Percentiles rank a stretch among this genome's conserved stretches.
These are phyloP conservation scores for Catalaphyllia jardinei DNA, from an alignment of 64 coral and sea anemone genomes.

Conservation along the genomic window DNA sequence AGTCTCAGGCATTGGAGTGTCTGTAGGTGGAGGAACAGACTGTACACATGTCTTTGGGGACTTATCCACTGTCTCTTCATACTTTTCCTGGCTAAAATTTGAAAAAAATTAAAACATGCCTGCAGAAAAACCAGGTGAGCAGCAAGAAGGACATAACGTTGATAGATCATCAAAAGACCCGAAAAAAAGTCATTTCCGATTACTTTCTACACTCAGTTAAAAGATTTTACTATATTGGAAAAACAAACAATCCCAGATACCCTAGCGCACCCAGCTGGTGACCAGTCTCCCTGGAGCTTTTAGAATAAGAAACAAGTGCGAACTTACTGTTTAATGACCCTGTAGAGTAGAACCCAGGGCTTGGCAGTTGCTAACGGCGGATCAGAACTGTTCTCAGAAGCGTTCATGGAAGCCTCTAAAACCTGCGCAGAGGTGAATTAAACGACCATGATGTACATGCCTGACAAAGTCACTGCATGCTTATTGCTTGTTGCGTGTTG, in stretches of 20 bases:
- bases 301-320: not conserved
- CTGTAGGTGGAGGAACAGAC: conserved; percentile 20
- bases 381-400: conserved; percentile 82
- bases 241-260: too few relatives aligned
- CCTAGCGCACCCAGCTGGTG: too few relatives aligned
- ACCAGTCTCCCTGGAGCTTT: not conserved
- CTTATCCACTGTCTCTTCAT: conserved; percentile 50
- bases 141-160: not conserved
- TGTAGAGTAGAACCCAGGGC: conserved; percentile 94
- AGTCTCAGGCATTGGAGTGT: conserved; percentile 47
- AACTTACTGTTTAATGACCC: conserved; percentile 83
- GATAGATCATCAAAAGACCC: too few relatives aligned
- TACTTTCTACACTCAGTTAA: too few relatives aligned
- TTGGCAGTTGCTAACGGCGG: conserved; percentile 90
- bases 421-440: conserved; percentile 45
- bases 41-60: conserved; percentile 41
- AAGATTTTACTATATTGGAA: too few relatives aligned
- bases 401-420: conserved; percentile 93
- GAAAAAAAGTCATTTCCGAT: too few relatives aligned
- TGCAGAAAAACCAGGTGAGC: not conserved
- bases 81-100: conserved; percentile 64
- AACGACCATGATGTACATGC: not conserved
- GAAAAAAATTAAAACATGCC: not conserved
- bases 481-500: not conserved
- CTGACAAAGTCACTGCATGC: not conserved